phyloP scores from a whole-genome alignment of 2,797 vertebrate species.

The Peromyscus melanophrys region DNA sequence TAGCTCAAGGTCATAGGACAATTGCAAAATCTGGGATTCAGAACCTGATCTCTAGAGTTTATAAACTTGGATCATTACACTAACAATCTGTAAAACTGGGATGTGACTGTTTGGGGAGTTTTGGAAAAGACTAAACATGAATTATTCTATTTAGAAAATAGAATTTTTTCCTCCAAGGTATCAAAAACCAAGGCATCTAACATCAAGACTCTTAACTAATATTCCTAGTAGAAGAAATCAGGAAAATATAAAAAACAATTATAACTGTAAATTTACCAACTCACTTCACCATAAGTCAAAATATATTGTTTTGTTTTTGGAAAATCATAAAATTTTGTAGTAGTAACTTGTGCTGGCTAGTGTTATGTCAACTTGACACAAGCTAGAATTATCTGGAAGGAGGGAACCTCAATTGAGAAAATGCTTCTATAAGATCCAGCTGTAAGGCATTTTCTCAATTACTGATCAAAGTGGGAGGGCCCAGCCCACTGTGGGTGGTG shows the following conservation, averaged over 20 bases:
- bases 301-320: neutral
- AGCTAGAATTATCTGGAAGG: neutral
- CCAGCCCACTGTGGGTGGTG: neutral
- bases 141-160: conserved; percentile 60
- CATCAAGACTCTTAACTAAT: neutral
- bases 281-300: neutral
- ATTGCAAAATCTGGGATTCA: neutral
- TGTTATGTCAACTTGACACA: neutral
- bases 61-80: conserved; percentile 51
- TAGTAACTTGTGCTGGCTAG: neutral
- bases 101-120: neutral
- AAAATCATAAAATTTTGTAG: conserved; percentile 18
- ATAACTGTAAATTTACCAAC: conserved; percentile 14
- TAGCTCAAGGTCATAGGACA: neutral
- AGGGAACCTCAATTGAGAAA: neutral
- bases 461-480: neutral
- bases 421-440: neutral
- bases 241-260: conserved; percentile 22
- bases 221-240: neutral
- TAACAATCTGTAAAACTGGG: neutral
- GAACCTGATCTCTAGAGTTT: conserved; percentile 14
- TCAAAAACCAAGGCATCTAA: neutral
- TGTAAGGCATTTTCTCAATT: neutral
- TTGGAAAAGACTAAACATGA: neutral
- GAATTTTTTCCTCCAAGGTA: conserved; percentile 54